phyloP scores from a whole-genome alignment of 2,797 vertebrate species.

The Darevskia mixta region DNA sequence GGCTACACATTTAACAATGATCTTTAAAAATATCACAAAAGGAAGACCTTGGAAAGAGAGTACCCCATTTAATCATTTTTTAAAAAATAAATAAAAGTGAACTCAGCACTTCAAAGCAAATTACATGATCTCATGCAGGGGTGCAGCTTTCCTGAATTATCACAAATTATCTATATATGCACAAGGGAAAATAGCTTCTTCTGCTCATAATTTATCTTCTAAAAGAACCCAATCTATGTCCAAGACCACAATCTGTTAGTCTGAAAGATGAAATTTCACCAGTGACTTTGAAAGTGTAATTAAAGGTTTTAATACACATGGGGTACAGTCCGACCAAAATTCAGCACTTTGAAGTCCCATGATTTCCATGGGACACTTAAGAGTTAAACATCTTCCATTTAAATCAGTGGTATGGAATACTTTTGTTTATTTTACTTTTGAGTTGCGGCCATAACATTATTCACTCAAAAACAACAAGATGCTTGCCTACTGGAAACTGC shows the following conservation, averaged over 20 bases:
- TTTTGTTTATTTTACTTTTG: background rate
- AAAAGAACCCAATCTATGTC: constrained; percentile 50
- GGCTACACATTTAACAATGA: constrained; percentile 31
- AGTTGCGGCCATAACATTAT: constrained; percentile 49
- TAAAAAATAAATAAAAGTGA: background rate
- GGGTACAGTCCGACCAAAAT: background rate
- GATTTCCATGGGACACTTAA: background rate
- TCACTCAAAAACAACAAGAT: constrained; percentile 65
- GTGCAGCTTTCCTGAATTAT: constrained; percentile 53
- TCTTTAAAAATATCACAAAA: constrained; percentile 25
- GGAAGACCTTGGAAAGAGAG: constrained; percentile 22
- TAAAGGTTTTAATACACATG: constrained; percentile 49
- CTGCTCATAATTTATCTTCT: constrained; percentile 73
- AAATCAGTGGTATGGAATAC: background rate
- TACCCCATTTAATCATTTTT: background rate
- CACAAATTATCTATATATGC: constrained; percentile 51
- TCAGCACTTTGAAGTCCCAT: background rate
- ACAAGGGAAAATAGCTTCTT: constrained; percentile 64
- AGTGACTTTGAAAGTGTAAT: constrained; percentile 77
- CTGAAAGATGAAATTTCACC: constrained; percentile 79
- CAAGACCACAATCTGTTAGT: constrained; percentile 71
- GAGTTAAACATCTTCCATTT: background rate
- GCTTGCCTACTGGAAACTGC: constrained; percentile 40
- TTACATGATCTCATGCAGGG: constrained; percentile 27
- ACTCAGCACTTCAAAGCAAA: constrained; percentile 50